Base-by-base conservation (phyloP, 2,888 invertebrate species). In the Salpingus planirostris region DNA sequence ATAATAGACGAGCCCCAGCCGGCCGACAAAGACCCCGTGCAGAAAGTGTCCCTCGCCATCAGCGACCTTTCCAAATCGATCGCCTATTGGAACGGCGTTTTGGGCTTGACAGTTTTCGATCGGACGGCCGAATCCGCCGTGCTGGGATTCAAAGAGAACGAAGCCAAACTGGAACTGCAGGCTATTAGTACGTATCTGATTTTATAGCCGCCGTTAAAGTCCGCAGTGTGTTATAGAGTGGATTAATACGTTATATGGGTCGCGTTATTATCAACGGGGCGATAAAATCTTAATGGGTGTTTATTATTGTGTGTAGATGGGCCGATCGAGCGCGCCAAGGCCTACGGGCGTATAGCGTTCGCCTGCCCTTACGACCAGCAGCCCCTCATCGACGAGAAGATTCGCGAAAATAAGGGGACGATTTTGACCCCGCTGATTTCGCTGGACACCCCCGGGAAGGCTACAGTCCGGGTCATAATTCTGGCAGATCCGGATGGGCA, bases 371-470 rank as follows among this genome's bases (percentile, higher is more conserved):
- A 73, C 43, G 70, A 72, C 8, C 71, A 87, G 50, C 83, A 93
- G 52, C 75, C 80, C n/a, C 65, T 64, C 24, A 80, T 97, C 27
- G 80, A 90, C 55, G 65, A 77, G 41, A 74, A 70, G 43, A 78
- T 95, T 38, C 75, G 78, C 45, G 74, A 77, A 3, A 74, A 74
- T 1, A 73, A 77, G 3, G 73, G 78, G 37, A 84, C 74, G 18
- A 86, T 97, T 46, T 68, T 96, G 8, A 96, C 89, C 0, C 91
- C 92, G 0, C 69, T 95, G 11, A 80, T 92, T 31, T 84, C 84
- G n/a, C 67, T 98, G 42, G 91, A 92, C 55, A 98, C 98, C 0
- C 97, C 97, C 0, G 97, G 92, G 25, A 98, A 97, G 64, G 95
- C 95, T 0, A 88, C 90, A 0, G 97, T 98, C 0, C 74, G 88